phyloP scores from a whole-genome alignment of 2,113 vertebrate genomes.

The Aphelocoma coerulescens region DNA sequence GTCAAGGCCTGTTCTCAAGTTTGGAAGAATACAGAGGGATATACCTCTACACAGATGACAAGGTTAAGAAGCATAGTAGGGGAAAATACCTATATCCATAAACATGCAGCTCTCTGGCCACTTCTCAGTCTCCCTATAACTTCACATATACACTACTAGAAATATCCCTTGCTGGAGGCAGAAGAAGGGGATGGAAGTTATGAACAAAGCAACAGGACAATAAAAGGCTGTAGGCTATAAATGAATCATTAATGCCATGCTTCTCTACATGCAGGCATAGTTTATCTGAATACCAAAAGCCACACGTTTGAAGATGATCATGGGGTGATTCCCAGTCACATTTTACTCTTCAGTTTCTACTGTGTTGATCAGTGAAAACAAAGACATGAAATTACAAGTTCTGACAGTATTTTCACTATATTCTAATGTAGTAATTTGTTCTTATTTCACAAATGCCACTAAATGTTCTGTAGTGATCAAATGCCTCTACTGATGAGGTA shows the following conservation, averaged over 20 bases:
- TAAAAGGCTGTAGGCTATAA: neutral
- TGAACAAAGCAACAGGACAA: neutral
- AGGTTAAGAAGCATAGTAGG: neutral
- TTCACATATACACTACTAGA: neutral
- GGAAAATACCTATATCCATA: neutral
- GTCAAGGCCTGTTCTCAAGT: neutral
- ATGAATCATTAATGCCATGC: neutral
- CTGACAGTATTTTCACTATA: neutral
- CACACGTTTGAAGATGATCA: neutral
- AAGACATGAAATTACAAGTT: neutral
- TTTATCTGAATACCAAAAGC: neutral
- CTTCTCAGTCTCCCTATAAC: neutral
- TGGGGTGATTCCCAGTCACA: neutral
- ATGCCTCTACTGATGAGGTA: neutral
- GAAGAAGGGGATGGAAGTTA: neutral
- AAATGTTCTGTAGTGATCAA: neutral
- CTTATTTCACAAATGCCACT: neutral
- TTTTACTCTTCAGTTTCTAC: neutral
- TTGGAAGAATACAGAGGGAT: neutral
- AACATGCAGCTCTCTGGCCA: neutral
- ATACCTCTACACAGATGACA: neutral
- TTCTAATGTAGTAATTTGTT: neutral
- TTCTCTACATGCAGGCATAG: neutral
- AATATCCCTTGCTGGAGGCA: neutral
- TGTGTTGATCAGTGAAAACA: neutral